Evolutionary conservation across 2,888 invertebrate genomes (phyloP), one percentile per base, ranked within the genome.

Genomic region (Rotaria magnacalcarata): DNA sequence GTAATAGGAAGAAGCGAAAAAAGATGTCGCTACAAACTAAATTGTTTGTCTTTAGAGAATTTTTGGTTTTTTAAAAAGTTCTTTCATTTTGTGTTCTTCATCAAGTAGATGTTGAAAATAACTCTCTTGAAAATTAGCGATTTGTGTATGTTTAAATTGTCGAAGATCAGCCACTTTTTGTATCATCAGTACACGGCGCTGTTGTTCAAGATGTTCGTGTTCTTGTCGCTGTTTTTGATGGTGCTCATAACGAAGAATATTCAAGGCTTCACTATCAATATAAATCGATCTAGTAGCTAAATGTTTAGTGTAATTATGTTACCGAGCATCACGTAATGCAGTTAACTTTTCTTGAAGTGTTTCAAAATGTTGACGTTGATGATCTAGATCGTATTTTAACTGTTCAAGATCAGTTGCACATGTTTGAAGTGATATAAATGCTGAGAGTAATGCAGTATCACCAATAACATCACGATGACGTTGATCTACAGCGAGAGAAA

Each of bases 261-360:
- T 80, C 16, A 80, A 47, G 11, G 80, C 80, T 47, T 80, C 80
- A 80, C 80, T 80, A 67, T 27, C 21, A 47, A 80, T 24, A 43
- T 14, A 16, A 14, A 52, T 16, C 11, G 52, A 16, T 3, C 14
- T 50, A 50, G 50, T 14, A 50, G 14, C 14, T 27, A 27, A 27
- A 67, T 34, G 10, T 2, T 2, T 67, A 16, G 34, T 67, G 14
- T 34, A 6, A 6, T 67, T 14, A 41, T 67, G 19, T 80, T 47
- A 80, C 80, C 80, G 80, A 80, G 80, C 80, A 80, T 80, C 80
- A 80, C 80, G 80, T n/a, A 80, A 80, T 47, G 47, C 24, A 24
- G 80, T 80, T n/a, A 80, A 24, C 47, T 80, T 80, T 80, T 80
- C 80, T 80, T 80, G 80, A 11, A 80, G n/a, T 47, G 47, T 80